Base-by-base conservation (phyloP, 2,113 vertebrate species). In the Physeter macrocephalus region DNA sequence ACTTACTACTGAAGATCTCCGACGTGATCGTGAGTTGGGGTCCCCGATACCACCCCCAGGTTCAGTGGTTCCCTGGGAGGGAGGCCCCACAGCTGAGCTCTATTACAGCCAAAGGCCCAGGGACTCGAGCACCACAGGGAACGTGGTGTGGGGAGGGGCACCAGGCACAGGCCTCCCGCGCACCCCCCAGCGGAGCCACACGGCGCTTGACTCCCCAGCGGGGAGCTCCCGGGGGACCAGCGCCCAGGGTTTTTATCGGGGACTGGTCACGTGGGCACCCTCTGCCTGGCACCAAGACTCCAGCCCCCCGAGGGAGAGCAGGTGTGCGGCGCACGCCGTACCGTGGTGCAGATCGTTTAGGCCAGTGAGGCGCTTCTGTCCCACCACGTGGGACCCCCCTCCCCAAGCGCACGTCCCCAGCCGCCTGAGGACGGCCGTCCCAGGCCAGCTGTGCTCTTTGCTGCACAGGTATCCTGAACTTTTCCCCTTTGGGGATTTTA, bases 121-220 rank as follows among this genome's bases (percentile, higher is more conserved):
- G n/a, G 23, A 8, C 78, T 57, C 3, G 6, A 12, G 15, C 77
- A 25, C 36, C 49, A 21, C 18, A 27, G 64, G 15, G 14, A 46
- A 49, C 3, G 21, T 0, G 3, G 20, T 8, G 0, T 39, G n/a
- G 20, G 25, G 34, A 0, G 8, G 34, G 54, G 36, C 2, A 8
- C 72, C 62, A 29, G 62, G 88, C 6, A 3, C 17, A 29, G 15
- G 8, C 31, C 5, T 36, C 4, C 9, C 3, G 27, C 29, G 18
- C 17, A 54, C 0, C 8, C 14, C 27, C 64, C 27, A 3, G 41
- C 27, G 6, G n/a, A 21, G 23, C 59, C 41, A 39, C 34, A 1
- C 7, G 3, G 29, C 34, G 1, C 4, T 36, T 64, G 3, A n/a
- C 17, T 31, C 39, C 12, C 4, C 34, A 5, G 54, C 61, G 14